Evolutionary conservation across 2,797 vertebrate genomes (phyloP).

Genomic region (Chaetophractus vellerosus): DNA sequence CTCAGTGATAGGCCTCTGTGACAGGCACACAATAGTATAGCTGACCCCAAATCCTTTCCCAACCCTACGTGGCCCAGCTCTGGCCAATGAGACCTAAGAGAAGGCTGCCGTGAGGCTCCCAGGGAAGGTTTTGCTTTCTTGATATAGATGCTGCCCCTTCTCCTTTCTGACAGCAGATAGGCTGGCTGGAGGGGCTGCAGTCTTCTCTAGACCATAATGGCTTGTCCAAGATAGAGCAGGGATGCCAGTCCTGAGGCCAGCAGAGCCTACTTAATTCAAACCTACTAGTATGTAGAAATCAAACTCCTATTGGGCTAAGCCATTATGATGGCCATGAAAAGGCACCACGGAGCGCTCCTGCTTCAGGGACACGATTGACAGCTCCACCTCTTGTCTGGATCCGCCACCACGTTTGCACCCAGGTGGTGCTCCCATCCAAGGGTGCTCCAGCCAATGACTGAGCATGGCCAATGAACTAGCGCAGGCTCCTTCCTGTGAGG

Average conservation of each 20-base stretch:
- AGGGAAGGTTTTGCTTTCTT: neutral
- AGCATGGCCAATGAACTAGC: neutral
- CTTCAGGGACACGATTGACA: rapidly evolving
- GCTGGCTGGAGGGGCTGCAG: rapidly evolving
- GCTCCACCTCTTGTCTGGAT: neutral
- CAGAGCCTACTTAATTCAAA: neutral
- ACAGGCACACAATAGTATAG: rapidly evolving
- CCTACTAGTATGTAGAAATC: neutral
- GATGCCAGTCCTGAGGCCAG: neutral
- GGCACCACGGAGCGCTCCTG: neutral
- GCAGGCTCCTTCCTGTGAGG: neutral
- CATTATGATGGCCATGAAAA: neutral
- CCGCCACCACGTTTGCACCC: rapidly evolving
- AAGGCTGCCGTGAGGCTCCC: neutral
- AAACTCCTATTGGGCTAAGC: neutral
- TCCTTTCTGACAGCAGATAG: neutral
- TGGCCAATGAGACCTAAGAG: neutral
- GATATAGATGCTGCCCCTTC: neutral
- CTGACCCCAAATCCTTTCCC: neutral
- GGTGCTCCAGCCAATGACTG: neutral
- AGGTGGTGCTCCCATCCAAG: rapidly evolving
- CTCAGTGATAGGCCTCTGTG: neutral
- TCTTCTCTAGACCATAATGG: rapidly evolving
- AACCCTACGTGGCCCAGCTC: neutral
- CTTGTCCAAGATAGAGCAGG: neutral